phyloP scores from a whole-genome alignment of 2,888 invertebrate species.

The Apamea monoglypha region DNA sequence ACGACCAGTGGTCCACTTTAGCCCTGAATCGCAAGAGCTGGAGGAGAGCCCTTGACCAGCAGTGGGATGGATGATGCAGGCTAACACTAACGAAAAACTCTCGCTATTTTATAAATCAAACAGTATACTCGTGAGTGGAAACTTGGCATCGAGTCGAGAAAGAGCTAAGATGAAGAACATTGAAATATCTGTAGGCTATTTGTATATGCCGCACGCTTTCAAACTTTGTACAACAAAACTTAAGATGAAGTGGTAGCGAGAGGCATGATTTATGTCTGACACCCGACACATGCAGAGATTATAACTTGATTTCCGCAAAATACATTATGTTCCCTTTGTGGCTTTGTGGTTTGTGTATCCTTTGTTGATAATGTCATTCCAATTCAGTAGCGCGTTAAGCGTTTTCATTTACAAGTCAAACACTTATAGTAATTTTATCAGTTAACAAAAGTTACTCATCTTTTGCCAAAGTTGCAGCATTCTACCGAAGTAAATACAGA shows the following conservation, averaged over 20 bases:
- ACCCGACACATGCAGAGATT: conserved; percentile 31
- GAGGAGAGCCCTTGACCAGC: too few relatives aligned
- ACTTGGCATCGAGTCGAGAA: conserved; percentile 10
- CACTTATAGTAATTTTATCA: background rate
- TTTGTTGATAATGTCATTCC: background rate
- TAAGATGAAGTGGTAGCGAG: conserved; percentile 6
- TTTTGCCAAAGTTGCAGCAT: conserved; percentile 1
- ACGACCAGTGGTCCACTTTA: too few relatives aligned
- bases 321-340: conserved; percentile 21
- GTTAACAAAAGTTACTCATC: background rate
- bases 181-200: conserved; percentile 41
- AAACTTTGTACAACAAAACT: conserved; percentile 36
- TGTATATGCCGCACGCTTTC: conserved; percentile 26
- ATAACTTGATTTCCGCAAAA: conserved; percentile 30
- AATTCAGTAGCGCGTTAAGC: conserved; percentile 11
- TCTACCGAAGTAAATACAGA: background rate
- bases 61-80: too few relatives aligned
- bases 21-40: too few relatives aligned
- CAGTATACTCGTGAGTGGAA: conserved; percentile 14
- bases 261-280: conserved; percentile 49
- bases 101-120: conserved; percentile 3
- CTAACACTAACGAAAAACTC: background rate
- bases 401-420: conserved; percentile 16
- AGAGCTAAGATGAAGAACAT: conserved; percentile 16
- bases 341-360: conserved; percentile 8